Percentiles rank a stretch among this genome's conserved stretches.
Evolutionary conservation across 1,140 invertebrate genomes (phyloP).

Genomic region (Eulimnadia texana): DNA sequence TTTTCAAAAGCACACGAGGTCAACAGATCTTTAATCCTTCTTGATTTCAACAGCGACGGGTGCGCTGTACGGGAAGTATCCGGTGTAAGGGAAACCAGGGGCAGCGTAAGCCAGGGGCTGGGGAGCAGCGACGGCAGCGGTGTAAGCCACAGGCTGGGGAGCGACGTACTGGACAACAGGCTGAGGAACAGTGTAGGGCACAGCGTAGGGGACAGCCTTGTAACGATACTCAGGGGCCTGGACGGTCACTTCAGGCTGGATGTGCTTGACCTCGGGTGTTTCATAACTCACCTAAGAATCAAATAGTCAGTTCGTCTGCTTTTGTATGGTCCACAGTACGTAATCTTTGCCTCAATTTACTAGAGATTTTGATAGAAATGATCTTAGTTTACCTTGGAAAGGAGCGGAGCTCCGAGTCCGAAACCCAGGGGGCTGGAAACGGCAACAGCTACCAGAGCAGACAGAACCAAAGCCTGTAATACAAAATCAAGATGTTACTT

Average conservation of each 20-base stretch:
- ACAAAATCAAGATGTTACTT: not conserved
- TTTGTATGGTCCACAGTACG: too few species aligned
- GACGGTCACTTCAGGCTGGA: constrained; percentile 1
- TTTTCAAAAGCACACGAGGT: too few species aligned
- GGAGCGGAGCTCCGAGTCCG: not conserved
- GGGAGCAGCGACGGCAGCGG: not conserved
- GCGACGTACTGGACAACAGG: not conserved
- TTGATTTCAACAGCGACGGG: not conserved
- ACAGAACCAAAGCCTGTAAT: not conserved
- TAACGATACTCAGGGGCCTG: constrained; percentile 6
- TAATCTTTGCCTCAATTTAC: too few species aligned
- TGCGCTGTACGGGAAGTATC: not conserved
- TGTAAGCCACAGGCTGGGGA: not conserved
- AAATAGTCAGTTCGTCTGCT: too few species aligned
- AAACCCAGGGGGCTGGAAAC: not conserved
- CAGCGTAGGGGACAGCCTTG: constrained; percentile 2
- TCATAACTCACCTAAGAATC: constrained; percentile 4
- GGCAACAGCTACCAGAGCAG: not conserved
- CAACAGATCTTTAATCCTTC: not conserved
- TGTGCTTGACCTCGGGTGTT: constrained; percentile 1
- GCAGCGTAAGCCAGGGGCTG: not conserved
- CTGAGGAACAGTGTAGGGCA: not conserved
- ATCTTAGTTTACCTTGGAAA: not conserved
- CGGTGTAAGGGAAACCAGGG: constrained; percentile 1
- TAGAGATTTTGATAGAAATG: not conserved